A percentile compares a stretch with the other conserved stretches of the same genome.
These are phyloP conservation scores for Salvator merianae DNA, from an alignment of 2,113 vertebrate species.

Conservation along the genomic window DNA sequence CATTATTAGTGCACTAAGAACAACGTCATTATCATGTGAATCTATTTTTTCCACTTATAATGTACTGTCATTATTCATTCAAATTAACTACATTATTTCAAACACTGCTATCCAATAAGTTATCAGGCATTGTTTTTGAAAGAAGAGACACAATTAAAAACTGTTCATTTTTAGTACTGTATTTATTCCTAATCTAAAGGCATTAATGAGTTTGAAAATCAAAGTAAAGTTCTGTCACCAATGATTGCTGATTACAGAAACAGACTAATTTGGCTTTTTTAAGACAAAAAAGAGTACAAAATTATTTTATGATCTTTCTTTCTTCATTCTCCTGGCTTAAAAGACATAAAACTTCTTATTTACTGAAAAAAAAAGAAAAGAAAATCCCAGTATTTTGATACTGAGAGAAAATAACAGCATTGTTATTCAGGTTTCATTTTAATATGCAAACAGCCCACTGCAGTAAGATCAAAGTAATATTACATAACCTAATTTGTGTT, in stretches of 20 bases:
- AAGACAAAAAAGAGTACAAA: slow-evolving; percentile 46
- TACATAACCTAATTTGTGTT: background rate
- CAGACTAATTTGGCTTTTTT: slow-evolving; percentile 70
- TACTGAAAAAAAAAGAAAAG: slow-evolving; percentile 13
- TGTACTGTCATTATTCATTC: background rate
- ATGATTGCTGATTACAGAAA: slow-evolving; percentile 78
- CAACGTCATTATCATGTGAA: background rate
- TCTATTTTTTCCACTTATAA: background rate
- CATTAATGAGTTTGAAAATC: slow-evolving; percentile 73
- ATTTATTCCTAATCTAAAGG: slow-evolving; percentile 6
- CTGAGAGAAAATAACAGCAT: background rate
- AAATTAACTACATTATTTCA: background rate
- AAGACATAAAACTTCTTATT: slow-evolving; percentile 42
- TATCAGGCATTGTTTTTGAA: slow-evolving; percentile 47
- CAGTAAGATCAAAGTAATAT: slow-evolving; percentile 20
- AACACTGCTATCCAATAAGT: slow-evolving; percentile 17
- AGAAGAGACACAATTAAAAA: slow-evolving; percentile 55
- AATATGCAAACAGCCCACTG: background rate
- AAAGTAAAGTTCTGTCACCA: slow-evolving; percentile 78
- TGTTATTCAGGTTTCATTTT: background rate
- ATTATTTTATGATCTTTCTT: slow-evolving; percentile 53
- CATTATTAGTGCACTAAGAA: background rate
- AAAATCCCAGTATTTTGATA: slow-evolving; percentile 36
- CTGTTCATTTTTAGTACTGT: slow-evolving; percentile 57
- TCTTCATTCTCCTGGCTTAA: slow-evolving; percentile 43